Evolutionary conservation across 35 echinoderm and acorn worm genomes (phyloP), one percentile per base, ranked within the genome.

Genomic region (Hemicentrotus pulcherrimus): DNA sequence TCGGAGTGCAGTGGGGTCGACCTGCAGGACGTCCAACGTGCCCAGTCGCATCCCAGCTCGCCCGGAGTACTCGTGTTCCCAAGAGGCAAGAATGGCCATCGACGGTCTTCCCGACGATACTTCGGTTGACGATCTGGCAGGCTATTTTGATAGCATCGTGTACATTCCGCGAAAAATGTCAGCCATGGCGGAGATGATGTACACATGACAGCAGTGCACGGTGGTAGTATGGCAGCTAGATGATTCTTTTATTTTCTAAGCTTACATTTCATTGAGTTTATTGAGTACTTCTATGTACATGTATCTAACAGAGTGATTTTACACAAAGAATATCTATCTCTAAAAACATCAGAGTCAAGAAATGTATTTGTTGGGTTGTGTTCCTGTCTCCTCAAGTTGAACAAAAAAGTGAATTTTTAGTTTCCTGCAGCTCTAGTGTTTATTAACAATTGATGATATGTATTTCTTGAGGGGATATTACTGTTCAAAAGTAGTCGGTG

Each of bases 171-270:
- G 97, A 70, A 99, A 99, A 61, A 99, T 99, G 98, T 99, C 98
- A 4, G 92, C 94, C 13, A 99, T 99, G 98, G 98, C 98, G 31
- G 98, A 99, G 94, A 99, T 99, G 98, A 99, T 99, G 98, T 99
- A 99, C 31, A 99, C 98, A 94, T 99, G 91, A 93, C 91, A 90
- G 32, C 88, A 33, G 32, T 41, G 31, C 45, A 22, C 11, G 28
- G 65, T n/a, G 5, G 18, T 28, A 78, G 22, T n/a, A n/a, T 78
- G 24, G 65, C 65, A 78, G 65, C 65, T 78, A 78, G 19, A 78
- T 78, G n/a, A 18, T 8, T 55, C 5, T 24, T 28, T 78, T 24
- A 78, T 78, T 78, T 78, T 28, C 2, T 28, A 24, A 4, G 3
- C 18, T 78, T 78, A 8, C 19, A n/a, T 78, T 78, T 28, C 2